A percentile compares a stretch with the other conserved stretches of the same genome.
Conservation (phyloP, 2,113 vertebrate genomes). For the Podocnemis expansa region DNA sequence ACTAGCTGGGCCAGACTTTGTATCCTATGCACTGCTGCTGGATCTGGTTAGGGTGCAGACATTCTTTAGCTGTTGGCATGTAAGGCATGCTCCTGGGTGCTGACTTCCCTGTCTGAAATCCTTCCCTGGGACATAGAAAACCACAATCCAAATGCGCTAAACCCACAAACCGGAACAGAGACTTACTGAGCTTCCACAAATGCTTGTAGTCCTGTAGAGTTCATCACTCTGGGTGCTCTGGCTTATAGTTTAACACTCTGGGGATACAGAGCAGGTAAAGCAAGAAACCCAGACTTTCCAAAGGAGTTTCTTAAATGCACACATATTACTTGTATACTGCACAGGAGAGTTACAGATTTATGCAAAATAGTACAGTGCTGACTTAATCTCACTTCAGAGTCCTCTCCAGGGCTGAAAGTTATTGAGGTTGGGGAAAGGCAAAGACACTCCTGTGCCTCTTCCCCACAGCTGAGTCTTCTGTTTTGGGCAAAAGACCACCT, state of each 20-base stretch:
- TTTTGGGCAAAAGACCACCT: fast-evolving
- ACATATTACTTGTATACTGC: background rate
- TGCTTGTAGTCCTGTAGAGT: too few species aligned
- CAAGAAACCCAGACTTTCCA: background rate
- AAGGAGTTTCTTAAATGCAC: background rate
- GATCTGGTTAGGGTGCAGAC: background rate
- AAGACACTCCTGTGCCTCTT: fast-evolving
- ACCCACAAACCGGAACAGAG: background rate
- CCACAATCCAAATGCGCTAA: background rate
- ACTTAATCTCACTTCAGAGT: background rate
- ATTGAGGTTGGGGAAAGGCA: background rate
- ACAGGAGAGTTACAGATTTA: background rate
- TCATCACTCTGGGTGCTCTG: background rate
- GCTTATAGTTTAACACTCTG: background rate
- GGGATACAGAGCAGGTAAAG: background rate
- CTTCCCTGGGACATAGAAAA: background rate
- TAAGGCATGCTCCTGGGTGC: background rate
- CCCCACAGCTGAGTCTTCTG: background rate
- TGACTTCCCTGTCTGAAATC: background rate
- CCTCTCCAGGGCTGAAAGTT: background rate
- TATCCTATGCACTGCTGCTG: background rate
- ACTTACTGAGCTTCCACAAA: too few species aligned
- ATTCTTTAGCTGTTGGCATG: background rate
- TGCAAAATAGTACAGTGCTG: background rate
- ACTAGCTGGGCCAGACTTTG: background rate